These are phyloP conservation scores for Kryptolebias marmoratus DNA, from an alignment of 2,113 vertebrate genomes.

Conservation along the genomic window DNA sequence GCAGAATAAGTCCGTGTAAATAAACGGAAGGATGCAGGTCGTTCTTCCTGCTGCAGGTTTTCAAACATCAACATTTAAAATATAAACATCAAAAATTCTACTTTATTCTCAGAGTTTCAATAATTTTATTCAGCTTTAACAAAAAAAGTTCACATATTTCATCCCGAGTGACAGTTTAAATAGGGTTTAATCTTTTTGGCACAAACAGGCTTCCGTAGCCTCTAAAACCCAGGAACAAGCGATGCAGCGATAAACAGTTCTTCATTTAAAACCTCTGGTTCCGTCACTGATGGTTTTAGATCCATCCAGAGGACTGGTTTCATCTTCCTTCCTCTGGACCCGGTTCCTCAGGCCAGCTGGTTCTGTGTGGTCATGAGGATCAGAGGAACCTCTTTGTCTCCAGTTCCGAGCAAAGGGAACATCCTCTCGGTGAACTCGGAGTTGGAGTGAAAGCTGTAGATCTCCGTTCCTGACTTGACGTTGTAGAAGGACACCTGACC, in stretches of 20 bases:
- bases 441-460: conserved; percentile 61
- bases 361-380: conserved; percentile 59
- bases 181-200: neutral
- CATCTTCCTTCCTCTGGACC: too few species aligned
- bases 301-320: too few species aligned
- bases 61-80: neutral
- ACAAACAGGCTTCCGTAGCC: neutral
- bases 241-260: too few species aligned
- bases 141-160: neutral
- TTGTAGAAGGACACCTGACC: conserved; percentile 80
- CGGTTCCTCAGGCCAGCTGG: conserved; percentile 22
- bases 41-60: too few species aligned
- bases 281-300: too few species aligned
- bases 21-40: too few species aligned
- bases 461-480: conserved; percentile 71
- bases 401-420: conserved; percentile 78
- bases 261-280: too few species aligned
- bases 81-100: too few species aligned
- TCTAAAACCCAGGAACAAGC: neutral
- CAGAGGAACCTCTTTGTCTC: conserved; percentile 79
- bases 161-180: neutral
- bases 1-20: too few species aligned
- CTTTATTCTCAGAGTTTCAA: too few species aligned
- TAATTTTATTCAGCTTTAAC: too few species aligned
- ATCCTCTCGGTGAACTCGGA: conserved; percentile 62